Evolutionary conservation across 2,113 vertebrate species (phyloP).

Genomic region (Dasyurus viverrinus): DNA sequence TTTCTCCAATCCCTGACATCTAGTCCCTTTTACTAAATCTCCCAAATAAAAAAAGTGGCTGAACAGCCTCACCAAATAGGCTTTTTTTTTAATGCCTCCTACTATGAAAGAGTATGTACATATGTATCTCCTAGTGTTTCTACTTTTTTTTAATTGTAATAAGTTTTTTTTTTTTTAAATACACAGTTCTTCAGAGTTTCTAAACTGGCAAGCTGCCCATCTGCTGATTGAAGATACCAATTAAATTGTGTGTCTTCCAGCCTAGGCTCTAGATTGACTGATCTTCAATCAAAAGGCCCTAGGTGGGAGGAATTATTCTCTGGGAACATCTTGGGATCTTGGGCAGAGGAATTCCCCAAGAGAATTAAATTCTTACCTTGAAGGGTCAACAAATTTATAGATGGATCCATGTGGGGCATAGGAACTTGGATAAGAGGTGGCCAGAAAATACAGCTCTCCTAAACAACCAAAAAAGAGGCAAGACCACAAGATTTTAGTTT

Average conservation of each 20-base stretch:
- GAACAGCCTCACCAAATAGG: background rate
- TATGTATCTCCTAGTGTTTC: background rate
- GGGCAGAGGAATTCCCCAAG: background rate
- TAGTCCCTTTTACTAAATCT: background rate
- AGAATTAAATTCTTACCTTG: slow-evolving; percentile 83
- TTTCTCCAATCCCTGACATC: background rate
- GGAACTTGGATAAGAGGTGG: slow-evolving; percentile 88
- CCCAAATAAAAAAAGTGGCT: background rate
- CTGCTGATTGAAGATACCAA: background rate
- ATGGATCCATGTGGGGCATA: slow-evolving; percentile 84
- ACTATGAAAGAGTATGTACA: background rate
- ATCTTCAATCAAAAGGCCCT: background rate
- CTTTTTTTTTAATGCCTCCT: background rate
- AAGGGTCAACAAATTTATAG: slow-evolving; percentile 91
- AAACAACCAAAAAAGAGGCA: slow-evolving; percentile 24
- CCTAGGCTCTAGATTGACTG: background rate
- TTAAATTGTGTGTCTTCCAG: background rate
- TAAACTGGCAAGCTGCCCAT: background rate
- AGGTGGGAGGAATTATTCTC: background rate
- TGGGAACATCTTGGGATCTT: background rate
- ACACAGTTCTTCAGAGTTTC: background rate
- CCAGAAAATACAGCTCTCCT: slow-evolving; percentile 93
- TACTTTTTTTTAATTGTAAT: background rate
- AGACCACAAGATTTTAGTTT: background rate
- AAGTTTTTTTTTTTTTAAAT: too few relatives aligned